Evolutionary conservation across 2,113 vertebrate genomes (phyloP), one percentile per base, ranked within the genome.

Genomic region (Bungarus multicinctus): DNA sequence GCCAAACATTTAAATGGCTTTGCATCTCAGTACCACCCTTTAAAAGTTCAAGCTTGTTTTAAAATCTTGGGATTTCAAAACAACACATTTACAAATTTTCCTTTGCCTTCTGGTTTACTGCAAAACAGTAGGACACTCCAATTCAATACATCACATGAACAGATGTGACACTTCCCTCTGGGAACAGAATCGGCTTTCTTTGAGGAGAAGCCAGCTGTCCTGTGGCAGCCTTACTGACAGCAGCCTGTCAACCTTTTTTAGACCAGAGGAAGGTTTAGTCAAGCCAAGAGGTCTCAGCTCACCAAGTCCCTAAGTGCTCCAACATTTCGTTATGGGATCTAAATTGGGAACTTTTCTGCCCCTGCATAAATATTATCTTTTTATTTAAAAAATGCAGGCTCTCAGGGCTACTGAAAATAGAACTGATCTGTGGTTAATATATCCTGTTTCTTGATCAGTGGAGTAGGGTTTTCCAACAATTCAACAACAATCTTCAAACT

Each of bases 91-190:
- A 50, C 34, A 90, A 87, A 25, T 93, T 93, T 93, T 53, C 14
- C 58, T 90, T 64, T 87, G n/a, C 55, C 55, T 64, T 86, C 92
- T 90, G 92, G 89, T 64, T 93, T 52, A 90, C 60, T 86, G 81
- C n/a, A 43, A 64, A 45, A 34, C 16, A 43, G 89, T 53, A 52
- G 89, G 86, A 39, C 22, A 47, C 55, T 39, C 30, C 89, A 64
- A 85, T 90, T 64, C 89, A 87, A 50, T 43, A 53, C 81, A 90
- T 87, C 74, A 52, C 89, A 87, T 93, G 55, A 93, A 53, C 92
- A 87, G 53, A 64, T 93, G 92, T 93, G 89, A 86, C 92, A 90
- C 81, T 93, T 93, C 23, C 92, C 89, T 85, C 47, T 64, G 92
- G 92, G 55, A 87, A 64, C 55, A 64, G 89, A 87, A 87, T 90